Percentiles rank a stretch among this genome's conserved stretches.
Evolutionary conservation across 2,113 vertebrate genomes (phyloP).

Genomic region (Scartelaos histophorus): DNA sequence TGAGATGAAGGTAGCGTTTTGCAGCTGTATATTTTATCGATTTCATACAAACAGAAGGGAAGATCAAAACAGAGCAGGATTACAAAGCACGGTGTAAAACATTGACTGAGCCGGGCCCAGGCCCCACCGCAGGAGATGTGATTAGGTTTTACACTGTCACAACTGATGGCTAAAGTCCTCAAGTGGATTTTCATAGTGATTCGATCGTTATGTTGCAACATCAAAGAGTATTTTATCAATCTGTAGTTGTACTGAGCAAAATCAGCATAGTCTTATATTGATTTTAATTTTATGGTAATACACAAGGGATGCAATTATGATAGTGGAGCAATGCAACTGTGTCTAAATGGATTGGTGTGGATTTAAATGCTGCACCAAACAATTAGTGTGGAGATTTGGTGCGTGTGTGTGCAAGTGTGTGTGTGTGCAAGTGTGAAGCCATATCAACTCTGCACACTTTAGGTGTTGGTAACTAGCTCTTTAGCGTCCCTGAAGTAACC

Average conservation of each 20-base stretch:
- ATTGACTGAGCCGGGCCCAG: slow-evolving; percentile 41
- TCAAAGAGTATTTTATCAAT: not conserved
- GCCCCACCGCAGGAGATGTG: slow-evolving; percentile 43
- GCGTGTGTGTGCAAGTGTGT: not conserved
- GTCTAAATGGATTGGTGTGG: too few species aligned
- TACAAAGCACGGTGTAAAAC: slow-evolving; percentile 40
- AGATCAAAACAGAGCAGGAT: slow-evolving; percentile 50
- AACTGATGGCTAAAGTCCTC: slow-evolving; percentile 20
- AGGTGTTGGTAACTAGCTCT: not conserved
- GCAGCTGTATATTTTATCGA: slow-evolving; percentile 53
- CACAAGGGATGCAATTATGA: too few species aligned
- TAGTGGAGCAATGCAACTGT: too few species aligned
- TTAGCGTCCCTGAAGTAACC: not conserved
- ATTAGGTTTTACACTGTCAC: slow-evolving; percentile 42
- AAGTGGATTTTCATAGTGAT: slow-evolving; percentile 15
- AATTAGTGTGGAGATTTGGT: too few species aligned
- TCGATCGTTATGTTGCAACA: not conserved
- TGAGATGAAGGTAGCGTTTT: slow-evolving; percentile 39
- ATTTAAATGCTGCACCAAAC: too few species aligned
- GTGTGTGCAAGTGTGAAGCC: not conserved
- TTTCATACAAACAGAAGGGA: slow-evolving; percentile 56
- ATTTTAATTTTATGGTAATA: not conserved
- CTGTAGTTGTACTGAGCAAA: not conserved
- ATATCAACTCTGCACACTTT: not conserved
- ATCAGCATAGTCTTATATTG: not conserved